These are phyloP conservation scores for Lepisosteus osseus DNA, from an alignment of 2,113 vertebrate genomes.

Conservation along the genomic window DNA sequence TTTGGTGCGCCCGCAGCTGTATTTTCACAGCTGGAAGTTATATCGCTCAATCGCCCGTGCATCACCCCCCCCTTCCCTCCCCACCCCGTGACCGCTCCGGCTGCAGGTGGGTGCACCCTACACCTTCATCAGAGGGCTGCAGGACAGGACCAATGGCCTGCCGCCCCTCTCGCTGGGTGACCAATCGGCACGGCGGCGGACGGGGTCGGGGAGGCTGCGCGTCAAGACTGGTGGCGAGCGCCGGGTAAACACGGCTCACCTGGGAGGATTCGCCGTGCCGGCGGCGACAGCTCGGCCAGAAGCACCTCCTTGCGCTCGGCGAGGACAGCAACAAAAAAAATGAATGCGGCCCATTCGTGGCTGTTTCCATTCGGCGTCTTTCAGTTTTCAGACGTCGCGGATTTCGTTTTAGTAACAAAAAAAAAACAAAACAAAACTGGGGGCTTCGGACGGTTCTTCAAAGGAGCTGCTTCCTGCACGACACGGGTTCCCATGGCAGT, in stretches of 20 bases:
- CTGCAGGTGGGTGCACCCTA: constrained; percentile 20
- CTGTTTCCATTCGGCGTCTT: background rate
- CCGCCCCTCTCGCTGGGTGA: background rate
- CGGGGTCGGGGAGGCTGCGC: background rate
- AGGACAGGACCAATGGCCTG: background rate
- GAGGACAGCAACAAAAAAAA: background rate
- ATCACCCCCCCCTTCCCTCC: background rate
- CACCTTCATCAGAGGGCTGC: background rate
- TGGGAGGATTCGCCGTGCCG: background rate
- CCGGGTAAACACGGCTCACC: constrained; percentile 5
- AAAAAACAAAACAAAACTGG: too few relatives aligned
- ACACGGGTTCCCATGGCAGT: too few relatives aligned
- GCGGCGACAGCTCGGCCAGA: background rate
- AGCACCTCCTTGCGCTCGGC: background rate
- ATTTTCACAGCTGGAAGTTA: constrained; percentile 1
- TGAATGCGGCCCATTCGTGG: background rate
- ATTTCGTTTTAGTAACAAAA: too few relatives aligned
- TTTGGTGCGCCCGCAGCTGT: too few relatives aligned
- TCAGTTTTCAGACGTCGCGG: too few relatives aligned
- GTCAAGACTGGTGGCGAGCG: constrained; percentile 20
- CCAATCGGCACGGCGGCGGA: constrained; percentile 16
- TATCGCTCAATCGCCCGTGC: background rate
- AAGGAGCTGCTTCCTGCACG: too few relatives aligned
- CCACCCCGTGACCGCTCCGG: too few relatives aligned
- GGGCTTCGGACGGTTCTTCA: too few relatives aligned